Evolutionary conservation across 2,113 vertebrate genomes (phyloP), one percentile per base, ranked within the genome.

Genomic region (Argyrosomus japonicus): DNA sequence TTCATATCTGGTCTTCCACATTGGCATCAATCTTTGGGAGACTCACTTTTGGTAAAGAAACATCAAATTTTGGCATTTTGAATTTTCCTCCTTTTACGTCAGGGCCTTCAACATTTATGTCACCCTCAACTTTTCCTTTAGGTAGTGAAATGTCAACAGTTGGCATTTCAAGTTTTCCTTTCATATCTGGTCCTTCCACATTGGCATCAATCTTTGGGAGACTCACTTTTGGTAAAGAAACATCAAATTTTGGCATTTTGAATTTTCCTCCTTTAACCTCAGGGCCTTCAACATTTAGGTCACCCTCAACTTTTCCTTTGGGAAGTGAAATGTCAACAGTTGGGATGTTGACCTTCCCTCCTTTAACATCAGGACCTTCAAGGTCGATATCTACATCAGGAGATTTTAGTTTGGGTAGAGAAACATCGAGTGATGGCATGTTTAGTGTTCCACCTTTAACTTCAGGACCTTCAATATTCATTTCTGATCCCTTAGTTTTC

Each of bases 91-190:
- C 18, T 87, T 91, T 27, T 5, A 68, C 13, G 14, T 67, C 70
- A 57, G 69, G 54, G 3, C 80, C 85, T 19, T 88, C 56, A 64
- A 88, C 2, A 53, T 81, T 68, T 10, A 89, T 36, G 18, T 82
- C 86, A 47, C 43, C 69, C 1, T 70, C 85, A 58, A n/a, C 2
- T 40, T 93, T 93, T 3, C 84, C 88, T 60, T 92, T 88, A 1
- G 94, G 93, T 2, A 94, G 71, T 0, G 93, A 93, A 2, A 96
- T 58, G 18, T 94, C 79, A 3, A 93, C 53, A 5, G 10, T 2
- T 56, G 54, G 93, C 32, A 36, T 36, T 36, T 36, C 32, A 36
- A 36, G 32, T 36, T 36, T 36, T 36, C 32, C 32, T 36, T 6
- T 36, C 32, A 36, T 36, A 36, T 36, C 32, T 36, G 32, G 32